phyloP scores from a whole-genome alignment of 2,888 invertebrate species.

The Trimorus sp. region DNA sequence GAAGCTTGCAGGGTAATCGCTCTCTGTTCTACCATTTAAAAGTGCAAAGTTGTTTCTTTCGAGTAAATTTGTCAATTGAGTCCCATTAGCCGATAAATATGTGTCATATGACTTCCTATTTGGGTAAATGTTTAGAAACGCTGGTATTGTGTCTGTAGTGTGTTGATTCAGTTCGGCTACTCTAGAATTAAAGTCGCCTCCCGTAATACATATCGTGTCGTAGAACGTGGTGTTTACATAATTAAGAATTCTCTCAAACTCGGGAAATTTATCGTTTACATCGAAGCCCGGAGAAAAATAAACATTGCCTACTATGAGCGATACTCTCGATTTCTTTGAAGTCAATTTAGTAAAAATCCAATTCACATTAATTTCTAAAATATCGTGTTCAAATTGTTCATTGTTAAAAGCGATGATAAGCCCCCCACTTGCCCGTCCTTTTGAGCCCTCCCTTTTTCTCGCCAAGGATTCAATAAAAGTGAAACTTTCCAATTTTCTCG shows the following conservation, averaged over 20 bases:
- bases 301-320: constrained; percentile 12
- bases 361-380: not conserved
- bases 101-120: not conserved
- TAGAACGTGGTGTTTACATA: not conserved
- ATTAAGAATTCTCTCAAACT: constrained; percentile 1
- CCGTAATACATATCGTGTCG: not conserved
- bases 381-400: not conserved
- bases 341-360: constrained; percentile 20
- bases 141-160: not conserved
- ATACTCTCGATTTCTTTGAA: not conserved
- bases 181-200: constrained; percentile 23
- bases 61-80: not conserved
- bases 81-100: not conserved
- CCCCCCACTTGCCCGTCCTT: constrained; percentile 8
- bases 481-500: not conserved
- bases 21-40: constrained; percentile 17
- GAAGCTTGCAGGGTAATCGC: no score
- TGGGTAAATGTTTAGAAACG: not conserved
- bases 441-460: not conserved
- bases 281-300: not conserved
- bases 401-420: constrained; percentile 13
- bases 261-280: not conserved
- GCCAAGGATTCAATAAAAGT: not conserved
- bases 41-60: constrained; percentile 7
- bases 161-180: constrained; percentile 3